Base-by-base conservation (phyloP, 1,140 invertebrate genomes). In the Patella vulgata region DNA sequence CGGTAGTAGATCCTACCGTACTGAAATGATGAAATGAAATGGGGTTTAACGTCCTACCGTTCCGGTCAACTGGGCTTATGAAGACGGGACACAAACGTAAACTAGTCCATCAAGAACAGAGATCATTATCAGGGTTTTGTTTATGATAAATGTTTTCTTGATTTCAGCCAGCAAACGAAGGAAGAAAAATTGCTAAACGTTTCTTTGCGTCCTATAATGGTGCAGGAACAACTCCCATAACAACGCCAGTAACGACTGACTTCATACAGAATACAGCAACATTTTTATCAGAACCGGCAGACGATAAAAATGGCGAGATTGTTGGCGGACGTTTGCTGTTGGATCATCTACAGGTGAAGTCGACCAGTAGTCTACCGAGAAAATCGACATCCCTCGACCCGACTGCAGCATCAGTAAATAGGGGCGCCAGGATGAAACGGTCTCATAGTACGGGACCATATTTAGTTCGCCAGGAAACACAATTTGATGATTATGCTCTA, bases 141-240 rank as follows among this genome's bases (percentile, higher is more conserved):
- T n/a, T n/a, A n/a, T n/a, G n/a, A n/a, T n/a, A n/a, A n/a, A n/a
- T n/a, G n/a, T n/a, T n/a, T n/a, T n/a, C n/a, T 36, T 36, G 14
- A 8, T 36, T 36, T 36, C 33, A 36, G 33, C 5, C 33, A 36
- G n/a, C 57, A 3, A 39, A 53, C 14, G 19, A 28, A 1, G 43
- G 47, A 47, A 57, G 58, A 5, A 43, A 59, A 11, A 68, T 63
- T 19, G 71, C 71, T 2, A 68, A 66, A 0, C 40, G 59, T 27
- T 63, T 74, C 27, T 74, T 71, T 31, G 71, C 68, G 1, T 70
- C 71, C 2, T 74, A 71, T 47, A 60, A 63, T 40, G 60, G 70
- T 21, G 63, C 59, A 11, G 53, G 60, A 28, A 52, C 56, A 28
- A 42, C 51, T 12, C 60, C 66, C 8, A 58, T 74, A 11, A 31